Percentiles rank a stretch among this genome's conserved stretches.
phyloP scores from a whole-genome alignment of 2,888 invertebrate genomes.

The Clitarchus hookeri region DNA sequence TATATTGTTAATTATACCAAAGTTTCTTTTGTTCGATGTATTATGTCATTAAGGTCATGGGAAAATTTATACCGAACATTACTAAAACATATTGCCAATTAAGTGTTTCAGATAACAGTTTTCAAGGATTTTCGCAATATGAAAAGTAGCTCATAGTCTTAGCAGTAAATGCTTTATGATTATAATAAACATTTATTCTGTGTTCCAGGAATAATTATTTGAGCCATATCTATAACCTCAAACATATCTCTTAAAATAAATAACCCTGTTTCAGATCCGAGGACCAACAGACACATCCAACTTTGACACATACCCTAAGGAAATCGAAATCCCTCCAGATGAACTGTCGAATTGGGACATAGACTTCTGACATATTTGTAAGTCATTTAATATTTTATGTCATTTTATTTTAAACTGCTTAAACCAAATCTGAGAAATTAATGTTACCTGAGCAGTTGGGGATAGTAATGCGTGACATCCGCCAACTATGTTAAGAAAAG shows the following conservation, averaged over 20 bases:
- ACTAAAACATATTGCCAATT: too few species aligned
- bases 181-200: neutral
- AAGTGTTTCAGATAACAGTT: too few species aligned
- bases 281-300: conserved; percentile 69
- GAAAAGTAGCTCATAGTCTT: neutral
- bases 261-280: conserved; percentile 55
- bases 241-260: conserved; percentile 37
- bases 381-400: neutral
- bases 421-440: too few species aligned
- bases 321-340: conserved; percentile 68
- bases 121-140: too few species aligned
- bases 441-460: too few species aligned
- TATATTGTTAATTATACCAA: too few species aligned
- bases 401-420: neutral
- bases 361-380: conserved; percentile 61
- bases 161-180: neutral
- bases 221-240: neutral
- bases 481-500: too few species aligned
- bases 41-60: too few species aligned
- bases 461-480: too few species aligned
- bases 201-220: neutral
- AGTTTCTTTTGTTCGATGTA: too few species aligned
- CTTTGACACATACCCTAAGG: conserved; percentile 69
- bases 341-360: conserved; percentile 73
- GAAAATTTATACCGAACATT: too few species aligned